phyloP scores from a whole-genome alignment of 2,888 invertebrate genomes.

The Eumerus sabulonum region DNA sequence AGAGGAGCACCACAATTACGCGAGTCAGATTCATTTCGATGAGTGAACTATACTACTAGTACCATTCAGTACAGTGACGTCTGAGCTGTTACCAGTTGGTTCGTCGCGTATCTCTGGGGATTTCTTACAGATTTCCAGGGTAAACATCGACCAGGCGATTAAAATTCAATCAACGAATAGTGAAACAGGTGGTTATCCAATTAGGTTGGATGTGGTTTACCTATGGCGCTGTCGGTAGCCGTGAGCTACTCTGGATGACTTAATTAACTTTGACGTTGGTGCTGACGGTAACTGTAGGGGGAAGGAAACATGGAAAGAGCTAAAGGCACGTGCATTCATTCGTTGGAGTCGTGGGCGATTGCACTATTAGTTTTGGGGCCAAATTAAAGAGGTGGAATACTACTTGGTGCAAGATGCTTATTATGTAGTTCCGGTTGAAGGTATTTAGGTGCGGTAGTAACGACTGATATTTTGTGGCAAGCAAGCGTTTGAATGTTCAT shows the following conservation, averaged over 20 bases:
- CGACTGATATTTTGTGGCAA: not conserved
- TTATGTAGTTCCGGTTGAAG: too few relatives aligned
- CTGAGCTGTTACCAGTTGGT: not conserved
- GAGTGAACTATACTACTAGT: too few relatives aligned
- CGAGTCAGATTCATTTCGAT: constrained; percentile 14
- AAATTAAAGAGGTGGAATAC: too few relatives aligned
- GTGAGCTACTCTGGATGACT: not conserved
- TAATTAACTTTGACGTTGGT: constrained; percentile 24
- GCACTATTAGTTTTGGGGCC: too few relatives aligned
- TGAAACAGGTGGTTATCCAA: constrained; percentile 32
- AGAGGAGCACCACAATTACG: not conserved
- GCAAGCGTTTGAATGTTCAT: not conserved
- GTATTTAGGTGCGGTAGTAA: constrained; percentile 9
- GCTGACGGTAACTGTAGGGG: constrained; percentile 4
- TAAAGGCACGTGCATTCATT: too few relatives aligned
- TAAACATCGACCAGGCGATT: constrained; percentile 35
- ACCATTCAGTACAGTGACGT: not conserved
- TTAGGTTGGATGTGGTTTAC: constrained; percentile 4
- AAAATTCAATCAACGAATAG: constrained; percentile 32
- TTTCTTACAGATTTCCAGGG: constrained; percentile 12
- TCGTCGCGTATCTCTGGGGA: constrained; percentile 19
- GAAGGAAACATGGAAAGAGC: not conserved
- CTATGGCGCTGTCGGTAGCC: not conserved
- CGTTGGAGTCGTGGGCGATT: too few relatives aligned
- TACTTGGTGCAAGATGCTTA: too few relatives aligned